Evolutionary conservation across 2,797 vertebrate species (phyloP), one percentile per base, ranked within the genome.

Genomic region (Capromys pilorides): DNA sequence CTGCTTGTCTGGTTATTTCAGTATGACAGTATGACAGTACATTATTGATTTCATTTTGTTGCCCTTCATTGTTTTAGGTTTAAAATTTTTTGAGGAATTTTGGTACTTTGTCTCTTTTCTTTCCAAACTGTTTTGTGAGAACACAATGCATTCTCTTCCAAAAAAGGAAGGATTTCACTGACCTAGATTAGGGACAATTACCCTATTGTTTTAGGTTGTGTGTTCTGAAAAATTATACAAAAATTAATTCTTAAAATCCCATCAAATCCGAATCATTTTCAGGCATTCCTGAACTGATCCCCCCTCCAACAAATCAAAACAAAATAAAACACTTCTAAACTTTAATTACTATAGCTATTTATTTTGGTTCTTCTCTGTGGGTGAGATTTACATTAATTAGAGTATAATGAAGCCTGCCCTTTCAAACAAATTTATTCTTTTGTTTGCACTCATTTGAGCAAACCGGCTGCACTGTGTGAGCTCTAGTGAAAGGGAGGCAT

Each of bases 341-440:
- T 95, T 97, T 96, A 96, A 97, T 96, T 90, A 62, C 88, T 95
- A 79, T 93, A 89, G 95, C 91, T 97, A 96, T 97, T 88, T 97
- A 96, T 97, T 97, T 98, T 9, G 64, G 94, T 96, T 95, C 81
- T 94, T 96, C 84, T 97, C 90, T 92, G 90, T 97, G 95, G 88
- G 84, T 94, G 96, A 96, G 97, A 97, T 97, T 96, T 97, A 66
- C 94, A 92, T 97, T 97, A 98, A 97, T 96, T 98, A 98, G 97
- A 94, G 87, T 92, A 97, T 98, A 98, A 97, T 94, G 96, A 98
- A 98, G 90, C 91, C 64, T 98, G 94, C 78, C 97, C 97, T 98
- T 97, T 97, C 96, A 97, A 97, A 96, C 84, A 97, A 93, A 98
- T 97, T 93, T 75, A 97, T 97, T 98, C 92, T 93, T 97, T 98